Evolutionary conservation across 2,888 invertebrate species (phyloP).

Genomic region (Ophion ventricosus): DNA sequence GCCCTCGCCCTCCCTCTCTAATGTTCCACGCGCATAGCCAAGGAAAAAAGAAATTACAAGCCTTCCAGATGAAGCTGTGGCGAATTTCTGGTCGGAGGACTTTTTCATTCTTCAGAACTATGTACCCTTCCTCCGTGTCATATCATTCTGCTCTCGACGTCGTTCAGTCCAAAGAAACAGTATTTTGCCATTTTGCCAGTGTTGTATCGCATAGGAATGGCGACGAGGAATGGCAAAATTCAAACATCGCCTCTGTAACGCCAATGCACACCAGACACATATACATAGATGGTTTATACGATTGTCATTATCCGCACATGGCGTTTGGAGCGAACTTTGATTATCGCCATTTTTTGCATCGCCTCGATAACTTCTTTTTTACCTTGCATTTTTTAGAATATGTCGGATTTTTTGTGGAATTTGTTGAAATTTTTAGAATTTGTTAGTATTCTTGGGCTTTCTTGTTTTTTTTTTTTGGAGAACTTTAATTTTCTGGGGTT

Average conservation of each 20-base stretch:
- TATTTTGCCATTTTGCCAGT: conserved; percentile 59
- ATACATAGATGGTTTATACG: background rate
- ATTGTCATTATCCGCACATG: background rate
- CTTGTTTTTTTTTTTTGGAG: too few species aligned
- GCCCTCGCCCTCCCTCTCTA: conserved; percentile 36
- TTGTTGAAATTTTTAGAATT: background rate
- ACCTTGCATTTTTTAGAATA: background rate
- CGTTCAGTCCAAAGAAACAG: conserved; percentile 73
- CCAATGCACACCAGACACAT: background rate
- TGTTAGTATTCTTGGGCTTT: background rate
- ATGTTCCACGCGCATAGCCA: conserved; percentile 32
- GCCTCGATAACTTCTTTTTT: background rate
- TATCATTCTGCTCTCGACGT: conserved; percentile 64
- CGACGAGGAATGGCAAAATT: conserved; percentile 6
- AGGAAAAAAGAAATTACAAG: conserved; percentile 59
- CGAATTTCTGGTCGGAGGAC: conserved; percentile 72
- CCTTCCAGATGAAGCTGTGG: conserved; percentile 60
- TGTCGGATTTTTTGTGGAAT: background rate
- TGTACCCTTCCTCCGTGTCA: conserved; percentile 6
- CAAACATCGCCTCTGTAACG: conserved; percentile 6
- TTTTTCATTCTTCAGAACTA: conserved; percentile 71
- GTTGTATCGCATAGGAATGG: conserved; percentile 54
- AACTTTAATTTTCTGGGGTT: too few species aligned
- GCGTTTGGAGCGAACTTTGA: background rate
- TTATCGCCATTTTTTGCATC: background rate